Percentiles rank a stretch among this genome's conserved stretches.
Evolutionary conservation across 2,888 invertebrate species (phyloP).

Genomic region (Ochropleura plecta): DNA sequence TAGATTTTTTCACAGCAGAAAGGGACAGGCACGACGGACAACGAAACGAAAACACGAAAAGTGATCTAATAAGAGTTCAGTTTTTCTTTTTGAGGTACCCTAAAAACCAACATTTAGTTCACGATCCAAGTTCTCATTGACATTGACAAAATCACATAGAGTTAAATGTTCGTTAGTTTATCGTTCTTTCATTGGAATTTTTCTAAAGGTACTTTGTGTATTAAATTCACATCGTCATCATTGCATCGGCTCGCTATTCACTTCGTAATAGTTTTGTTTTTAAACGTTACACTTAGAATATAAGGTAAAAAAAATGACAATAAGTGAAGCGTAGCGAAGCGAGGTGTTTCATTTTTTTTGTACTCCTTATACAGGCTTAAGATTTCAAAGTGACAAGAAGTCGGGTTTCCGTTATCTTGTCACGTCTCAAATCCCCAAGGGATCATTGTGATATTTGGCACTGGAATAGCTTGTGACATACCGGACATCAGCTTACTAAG

Average conservation of each 20-base stretch:
- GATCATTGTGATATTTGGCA: slow-evolving; percentile 35
- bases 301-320: not conserved
- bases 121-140: too few species aligned
- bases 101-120: too few species aligned
- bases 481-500: slow-evolving; percentile 13
- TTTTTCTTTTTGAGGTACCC: too few species aligned
- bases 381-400: not conserved
- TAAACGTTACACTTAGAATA: not conserved
- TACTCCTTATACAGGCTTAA: not conserved
- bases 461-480: slow-evolving; percentile 16
- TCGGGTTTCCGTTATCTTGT: not conserved
- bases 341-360: not conserved
- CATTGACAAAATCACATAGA: too few species aligned
- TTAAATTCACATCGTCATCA: not conserved
- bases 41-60: too few species aligned
- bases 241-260: not conserved
- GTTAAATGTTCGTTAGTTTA: too few species aligned
- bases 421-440: slow-evolving; percentile 14
- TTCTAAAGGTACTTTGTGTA: not conserved
- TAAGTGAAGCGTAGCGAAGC: not conserved
- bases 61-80: too few species aligned
- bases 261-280: not conserved
- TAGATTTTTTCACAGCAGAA: too few species aligned
- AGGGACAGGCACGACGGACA: too few species aligned
- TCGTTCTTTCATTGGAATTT: not conserved